These are phyloP conservation scores for Pseudomyrmex concolor DNA, from an alignment of 1,140 invertebrate species.

Conservation along the genomic window DNA sequence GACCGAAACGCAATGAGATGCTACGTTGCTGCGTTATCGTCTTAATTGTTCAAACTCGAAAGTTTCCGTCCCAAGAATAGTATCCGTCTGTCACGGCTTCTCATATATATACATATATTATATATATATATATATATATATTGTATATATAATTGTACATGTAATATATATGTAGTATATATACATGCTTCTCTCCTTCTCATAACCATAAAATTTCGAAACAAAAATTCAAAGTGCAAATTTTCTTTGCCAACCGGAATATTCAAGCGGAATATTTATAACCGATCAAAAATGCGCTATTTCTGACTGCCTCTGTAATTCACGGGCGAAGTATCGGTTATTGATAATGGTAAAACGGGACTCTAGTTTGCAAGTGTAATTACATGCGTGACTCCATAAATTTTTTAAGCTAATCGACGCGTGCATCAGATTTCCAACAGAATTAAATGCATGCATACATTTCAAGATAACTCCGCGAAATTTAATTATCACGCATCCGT, in stretches of 20 bases:
- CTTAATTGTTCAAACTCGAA: constrained; percentile 64
- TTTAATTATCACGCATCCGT: constrained; percentile 59
- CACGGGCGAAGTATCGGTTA: constrained; percentile 6
- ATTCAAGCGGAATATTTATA: too few species aligned
- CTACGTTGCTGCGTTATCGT: constrained; percentile 55
- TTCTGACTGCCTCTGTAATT: neutral
- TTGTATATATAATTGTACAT: neutral
- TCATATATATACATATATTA: too few species aligned
- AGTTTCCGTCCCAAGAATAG: constrained; percentile 19
- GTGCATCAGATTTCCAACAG: constrained; percentile 46
- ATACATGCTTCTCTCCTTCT: too few species aligned
- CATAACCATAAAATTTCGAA: too few species aligned
- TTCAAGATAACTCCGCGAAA: constrained; percentile 56
- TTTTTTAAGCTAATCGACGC: constrained; percentile 53
- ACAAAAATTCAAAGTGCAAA: too few species aligned
- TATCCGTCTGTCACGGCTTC: constrained; percentile 33
- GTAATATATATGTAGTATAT: too few species aligned
- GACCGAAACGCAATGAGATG: constrained; percentile 59
- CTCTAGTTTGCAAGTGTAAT: constrained; percentile 60
- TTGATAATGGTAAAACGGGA: constrained; percentile 13
- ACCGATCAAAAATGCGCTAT: neutral
- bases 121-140: neutral
- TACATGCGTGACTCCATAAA: constrained; percentile 57
- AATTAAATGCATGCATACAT: constrained; percentile 56
- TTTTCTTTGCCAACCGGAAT: too few species aligned